These are phyloP conservation scores for Melozone crissalis DNA, from an alignment of 2,113 vertebrate genomes.

Conservation along the genomic window DNA sequence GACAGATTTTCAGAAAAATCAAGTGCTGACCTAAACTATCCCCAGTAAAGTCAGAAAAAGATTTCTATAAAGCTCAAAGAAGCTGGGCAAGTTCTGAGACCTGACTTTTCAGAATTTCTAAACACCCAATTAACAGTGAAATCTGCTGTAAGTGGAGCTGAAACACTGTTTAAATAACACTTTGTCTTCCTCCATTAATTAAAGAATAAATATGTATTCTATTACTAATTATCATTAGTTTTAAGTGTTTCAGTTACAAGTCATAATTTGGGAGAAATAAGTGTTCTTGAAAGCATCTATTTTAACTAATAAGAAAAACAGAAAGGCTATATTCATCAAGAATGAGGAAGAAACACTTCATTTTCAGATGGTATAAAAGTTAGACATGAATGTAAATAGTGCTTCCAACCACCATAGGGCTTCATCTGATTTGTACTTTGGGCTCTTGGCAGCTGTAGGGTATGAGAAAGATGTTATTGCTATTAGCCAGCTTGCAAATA, in stretches of 20 bases:
- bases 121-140: neutral
- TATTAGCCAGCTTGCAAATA: neutral
- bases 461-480: neutral
- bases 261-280: neutral
- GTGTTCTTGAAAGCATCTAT: neutral
- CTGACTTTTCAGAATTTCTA: neutral
- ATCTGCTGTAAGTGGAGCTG: neutral
- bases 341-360: neutral
- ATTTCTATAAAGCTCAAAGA: neutral
- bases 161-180: neutral
- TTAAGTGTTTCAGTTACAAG: neutral
- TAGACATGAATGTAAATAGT: neutral
- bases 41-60: neutral
- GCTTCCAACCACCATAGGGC: neutral
- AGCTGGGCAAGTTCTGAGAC: neutral
- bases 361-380: neutral
- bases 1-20: neutral
- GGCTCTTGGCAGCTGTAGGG: neutral
- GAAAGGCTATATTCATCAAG: neutral
- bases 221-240: neutral
- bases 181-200: neutral
- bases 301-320: neutral
- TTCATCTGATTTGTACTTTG: neutral
- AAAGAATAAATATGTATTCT: neutral
- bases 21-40: neutral